Base-by-base conservation (phyloP, 2,113 vertebrate genomes). In the Hystrix cristata region DNA sequence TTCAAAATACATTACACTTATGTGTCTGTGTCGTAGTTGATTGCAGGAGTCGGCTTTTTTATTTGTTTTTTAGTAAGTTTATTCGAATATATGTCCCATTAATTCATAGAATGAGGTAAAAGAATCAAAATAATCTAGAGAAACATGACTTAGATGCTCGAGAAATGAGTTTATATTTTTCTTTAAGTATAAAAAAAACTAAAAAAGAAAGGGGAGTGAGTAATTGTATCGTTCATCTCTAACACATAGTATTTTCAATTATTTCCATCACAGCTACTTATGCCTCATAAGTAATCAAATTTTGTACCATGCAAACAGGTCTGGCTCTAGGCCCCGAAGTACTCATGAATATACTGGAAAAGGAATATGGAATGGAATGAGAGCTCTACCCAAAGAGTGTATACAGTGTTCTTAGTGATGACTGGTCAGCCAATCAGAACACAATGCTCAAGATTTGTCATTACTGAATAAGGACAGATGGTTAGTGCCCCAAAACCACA, bases 131-230 rank as follows among this genome's bases (percentile, higher is more conserved):
- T n/a, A 92, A 85, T 80, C 67, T 93, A 62, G 82, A 67, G 89
- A 95, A 86, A 93, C 80, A 79, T 79, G 69, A 13, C n/a, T 62
- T 83, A 55, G 25, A 25, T 87, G 76, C 34, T 91, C 57, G 27
- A 93, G 59, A 91, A 95, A 38, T 92, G n/a, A 95, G 25, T 91
- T 51, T 86, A 31, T 90, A 48, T 93, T 86, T 97, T 89, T 90
- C 3, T 83, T 27, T 29, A 91, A 76, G 4, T 86, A 48, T 83
- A 67, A 93, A 82, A 74, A 78, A 1, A 90, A 38, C 16, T 60
- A 12, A 4, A 69, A 74, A 82, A 59, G 15, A 27, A 7, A 38
- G 29, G 25, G 43, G 5, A 0, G 2, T 4, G 18, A 31, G 16
- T 48, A 69, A 51, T 8, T 72, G 3, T 84, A 62, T 38, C 34